Conservation (phyloP, 2,797 vertebrate species). For the Hybognathus amarus region DNA sequence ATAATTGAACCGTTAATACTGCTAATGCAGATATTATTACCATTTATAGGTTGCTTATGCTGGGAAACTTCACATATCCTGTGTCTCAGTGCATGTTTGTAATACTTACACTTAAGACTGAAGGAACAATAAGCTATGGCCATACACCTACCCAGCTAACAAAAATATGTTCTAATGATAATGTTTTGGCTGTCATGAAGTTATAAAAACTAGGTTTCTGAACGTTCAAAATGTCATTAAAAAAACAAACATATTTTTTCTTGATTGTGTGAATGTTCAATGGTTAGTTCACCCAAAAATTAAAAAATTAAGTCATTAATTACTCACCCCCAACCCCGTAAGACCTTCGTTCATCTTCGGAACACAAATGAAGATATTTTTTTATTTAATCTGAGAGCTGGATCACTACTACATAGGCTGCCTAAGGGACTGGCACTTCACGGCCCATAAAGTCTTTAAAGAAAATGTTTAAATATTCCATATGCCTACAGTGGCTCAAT, state of each 20-base stretch:
- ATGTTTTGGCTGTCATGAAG: not conserved
- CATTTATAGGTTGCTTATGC: constrained; percentile 36
- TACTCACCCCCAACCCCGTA: too few species aligned
- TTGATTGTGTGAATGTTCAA: not conserved
- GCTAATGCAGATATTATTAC: constrained; percentile 53
- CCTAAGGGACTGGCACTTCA: too few species aligned
- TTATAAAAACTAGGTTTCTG: not conserved
- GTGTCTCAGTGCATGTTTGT: constrained; percentile 42
- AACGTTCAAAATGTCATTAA: not conserved
- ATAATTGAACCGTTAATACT: constrained; percentile 54
- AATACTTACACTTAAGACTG: not conserved
- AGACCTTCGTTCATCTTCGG: too few species aligned
- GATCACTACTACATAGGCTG: too few species aligned
- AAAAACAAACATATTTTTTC: not conserved
- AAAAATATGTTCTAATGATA: not conserved
- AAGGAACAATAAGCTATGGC: not conserved
- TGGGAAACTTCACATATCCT: constrained; percentile 45
- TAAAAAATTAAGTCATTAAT: too few species aligned
- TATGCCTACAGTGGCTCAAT: too few species aligned
- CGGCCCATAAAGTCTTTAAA: too few species aligned
- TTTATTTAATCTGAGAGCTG: too few species aligned
- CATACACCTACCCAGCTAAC: not conserved
- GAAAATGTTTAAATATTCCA: too few species aligned
- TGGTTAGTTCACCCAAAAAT: too few species aligned
- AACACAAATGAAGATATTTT: too few species aligned